These are phyloP conservation scores for Slavum lentiscoides DNA, from an alignment of 2,888 invertebrate species.

Conservation along the genomic window DNA sequence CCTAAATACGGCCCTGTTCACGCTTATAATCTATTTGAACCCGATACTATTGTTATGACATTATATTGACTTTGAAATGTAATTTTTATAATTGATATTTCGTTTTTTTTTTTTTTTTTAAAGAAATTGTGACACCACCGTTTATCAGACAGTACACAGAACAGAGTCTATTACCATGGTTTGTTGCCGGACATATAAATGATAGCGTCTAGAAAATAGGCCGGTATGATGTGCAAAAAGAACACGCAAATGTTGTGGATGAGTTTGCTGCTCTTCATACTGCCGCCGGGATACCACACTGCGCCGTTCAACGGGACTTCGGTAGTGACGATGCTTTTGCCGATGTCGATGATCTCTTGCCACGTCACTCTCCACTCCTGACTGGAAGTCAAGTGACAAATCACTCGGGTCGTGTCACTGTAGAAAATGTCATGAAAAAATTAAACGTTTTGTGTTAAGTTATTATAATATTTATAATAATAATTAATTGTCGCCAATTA, in stretches of 20 bases:
- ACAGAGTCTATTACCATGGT: conserved; percentile 72
- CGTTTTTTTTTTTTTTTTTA: too few relatives aligned
- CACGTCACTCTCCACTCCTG: conserved; percentile 75
- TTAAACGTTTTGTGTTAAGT: too few relatives aligned
- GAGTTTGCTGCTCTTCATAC: conserved; percentile 78
- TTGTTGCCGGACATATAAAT: conserved; percentile 81
- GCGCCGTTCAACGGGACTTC: conserved; percentile 85
- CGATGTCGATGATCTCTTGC: conserved; percentile 83
- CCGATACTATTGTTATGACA: too few relatives aligned
- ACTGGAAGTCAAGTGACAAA: conserved; percentile 78
- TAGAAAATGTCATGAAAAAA: too few relatives aligned
- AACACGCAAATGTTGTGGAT: conserved; percentile 81
- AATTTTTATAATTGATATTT: too few relatives aligned
- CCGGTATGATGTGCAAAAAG: conserved; percentile 89
- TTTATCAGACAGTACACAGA: too few relatives aligned
- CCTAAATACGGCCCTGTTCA: too few relatives aligned
- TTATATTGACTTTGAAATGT: too few relatives aligned
- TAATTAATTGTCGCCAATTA: too few relatives aligned
- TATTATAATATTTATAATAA: too few relatives aligned
- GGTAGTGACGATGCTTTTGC: conserved; percentile 74
- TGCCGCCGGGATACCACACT: conserved; percentile 84
- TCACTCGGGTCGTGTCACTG: conserved; percentile 64
- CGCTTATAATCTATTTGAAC: too few relatives aligned
- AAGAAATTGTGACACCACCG: too few relatives aligned
- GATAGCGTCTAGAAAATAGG: conserved; percentile 78